These are phyloP conservation scores for Nebria brevicollis DNA, from an alignment of 2,888 invertebrate genomes.

Conservation along the genomic window DNA sequence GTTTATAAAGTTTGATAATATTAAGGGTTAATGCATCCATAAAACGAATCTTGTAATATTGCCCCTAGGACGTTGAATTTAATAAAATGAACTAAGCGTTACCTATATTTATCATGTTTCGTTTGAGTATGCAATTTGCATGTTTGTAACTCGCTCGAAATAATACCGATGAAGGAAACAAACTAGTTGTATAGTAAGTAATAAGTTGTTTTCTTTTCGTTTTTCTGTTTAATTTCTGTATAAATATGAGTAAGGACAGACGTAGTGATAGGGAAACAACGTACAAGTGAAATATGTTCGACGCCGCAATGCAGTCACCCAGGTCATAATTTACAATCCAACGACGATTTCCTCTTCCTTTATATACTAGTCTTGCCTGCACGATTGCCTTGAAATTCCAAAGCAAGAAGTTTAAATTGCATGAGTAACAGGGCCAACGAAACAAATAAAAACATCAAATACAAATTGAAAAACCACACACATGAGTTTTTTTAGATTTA, in stretches of 20 bases:
- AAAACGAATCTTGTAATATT: neutral
- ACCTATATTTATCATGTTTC: neutral
- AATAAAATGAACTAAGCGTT: neutral
- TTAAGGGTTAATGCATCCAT: neutral
- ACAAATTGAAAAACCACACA: neutral
- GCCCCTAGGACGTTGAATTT: neutral
- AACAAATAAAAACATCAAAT: constrained; percentile 8
- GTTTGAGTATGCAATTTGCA: constrained; percentile 1
- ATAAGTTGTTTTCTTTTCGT: constrained; percentile 28
- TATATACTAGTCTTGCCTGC: constrained; percentile 4
- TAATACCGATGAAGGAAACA: neutral
- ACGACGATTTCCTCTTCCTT: constrained; percentile 34
- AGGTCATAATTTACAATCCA: constrained; percentile 40
- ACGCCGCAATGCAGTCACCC: constrained; percentile 36
- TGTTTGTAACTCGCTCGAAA: neutral
- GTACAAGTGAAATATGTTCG: constrained; percentile 39
- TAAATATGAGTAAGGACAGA: constrained; percentile 19
- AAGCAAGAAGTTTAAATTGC: constrained; percentile 40
- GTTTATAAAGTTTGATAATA: neutral
- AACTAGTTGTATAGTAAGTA: constrained; percentile 6
- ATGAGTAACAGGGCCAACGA: constrained; percentile 16
- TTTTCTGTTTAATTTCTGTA: constrained; percentile 30
- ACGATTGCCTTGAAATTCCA: constrained; percentile 22
- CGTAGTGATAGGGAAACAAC: constrained; percentile 2
- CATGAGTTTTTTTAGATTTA: neutral